A percentile compares a stretch with the other conserved stretches of the same genome.
Evolutionary conservation across 2,113 vertebrate species (phyloP).

Genomic region (Scomber japonicus): DNA sequence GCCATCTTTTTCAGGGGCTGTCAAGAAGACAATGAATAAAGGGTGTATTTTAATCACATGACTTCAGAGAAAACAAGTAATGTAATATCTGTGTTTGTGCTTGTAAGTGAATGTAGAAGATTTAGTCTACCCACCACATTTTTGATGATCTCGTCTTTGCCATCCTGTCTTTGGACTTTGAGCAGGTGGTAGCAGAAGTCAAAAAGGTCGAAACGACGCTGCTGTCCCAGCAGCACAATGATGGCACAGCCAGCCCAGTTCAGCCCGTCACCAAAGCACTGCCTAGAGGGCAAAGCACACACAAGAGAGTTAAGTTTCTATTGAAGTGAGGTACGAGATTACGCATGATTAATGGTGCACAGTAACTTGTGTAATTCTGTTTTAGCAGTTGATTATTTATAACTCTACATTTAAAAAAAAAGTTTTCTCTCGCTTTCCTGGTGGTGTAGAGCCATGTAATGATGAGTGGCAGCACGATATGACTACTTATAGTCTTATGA

Average conservation of each 20-base stretch:
- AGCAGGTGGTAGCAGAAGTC: conserved; percentile 99
- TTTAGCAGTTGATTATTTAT: conserved; percentile 6
- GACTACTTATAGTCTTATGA: neutral
- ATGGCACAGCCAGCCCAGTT: conserved; percentile 99
- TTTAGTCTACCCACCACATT: conserved; percentile 90
- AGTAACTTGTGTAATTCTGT: neutral
- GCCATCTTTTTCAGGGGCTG: conserved; percentile 99
- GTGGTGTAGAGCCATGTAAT: neutral
- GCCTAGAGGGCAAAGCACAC: conserved; percentile 79
- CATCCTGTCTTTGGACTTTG: conserved; percentile 98
- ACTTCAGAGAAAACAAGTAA: neutral
- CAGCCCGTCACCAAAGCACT: conserved; percentile 97
- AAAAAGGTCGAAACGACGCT: conserved; percentile 97
- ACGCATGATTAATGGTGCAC: neutral
- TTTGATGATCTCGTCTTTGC: conserved; percentile 99
- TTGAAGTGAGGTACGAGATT: neutral
- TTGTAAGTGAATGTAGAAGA: neutral
- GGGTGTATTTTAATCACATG: neutral
- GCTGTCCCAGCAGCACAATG: conserved; percentile 96
- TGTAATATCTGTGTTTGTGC: neutral
- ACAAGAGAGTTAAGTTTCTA: neutral
- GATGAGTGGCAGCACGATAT: neutral
- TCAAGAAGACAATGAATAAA: conserved; percentile 34
- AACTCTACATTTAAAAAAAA: neutral
- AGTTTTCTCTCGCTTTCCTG: neutral